These are phyloP conservation scores for Taeniopygia guttata DNA, from an alignment of 2,797 vertebrate species.

Conservation along the genomic window DNA sequence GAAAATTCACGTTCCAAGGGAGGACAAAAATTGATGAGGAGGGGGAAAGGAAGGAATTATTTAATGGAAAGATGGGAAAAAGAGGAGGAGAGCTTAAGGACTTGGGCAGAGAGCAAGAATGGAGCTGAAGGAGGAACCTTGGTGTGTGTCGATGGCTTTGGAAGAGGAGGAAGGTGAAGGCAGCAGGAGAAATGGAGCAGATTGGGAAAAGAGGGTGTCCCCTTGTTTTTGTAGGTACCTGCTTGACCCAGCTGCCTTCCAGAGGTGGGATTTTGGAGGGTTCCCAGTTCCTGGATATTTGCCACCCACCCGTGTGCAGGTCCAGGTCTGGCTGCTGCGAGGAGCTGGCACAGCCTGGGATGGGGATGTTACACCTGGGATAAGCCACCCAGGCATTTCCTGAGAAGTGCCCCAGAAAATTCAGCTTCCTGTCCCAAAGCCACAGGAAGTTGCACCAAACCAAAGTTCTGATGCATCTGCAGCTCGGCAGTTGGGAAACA, in stretches of 20 bases:
- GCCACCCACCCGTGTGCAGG: background rate
- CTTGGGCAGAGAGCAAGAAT: background rate
- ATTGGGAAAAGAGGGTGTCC: rapidly evolving
- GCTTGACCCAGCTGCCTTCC: background rate
- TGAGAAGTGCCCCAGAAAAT: background rate
- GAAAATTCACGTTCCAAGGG: background rate
- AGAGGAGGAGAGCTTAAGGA: background rate
- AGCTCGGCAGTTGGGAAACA: rapidly evolving
- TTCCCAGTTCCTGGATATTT: background rate
- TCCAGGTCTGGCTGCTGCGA: background rate
- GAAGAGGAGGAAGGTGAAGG: background rate
- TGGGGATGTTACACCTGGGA: background rate
- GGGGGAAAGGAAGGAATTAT: background rate
- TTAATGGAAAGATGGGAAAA: background rate
- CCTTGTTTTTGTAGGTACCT: background rate
- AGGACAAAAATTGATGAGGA: background rate
- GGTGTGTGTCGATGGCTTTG: background rate
- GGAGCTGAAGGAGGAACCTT: background rate
- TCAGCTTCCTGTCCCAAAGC: background rate
- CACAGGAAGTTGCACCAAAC: background rate
- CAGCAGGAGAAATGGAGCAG: background rate
- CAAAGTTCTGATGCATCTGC: rapidly evolving
- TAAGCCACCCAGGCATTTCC: background rate
- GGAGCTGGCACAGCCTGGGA: background rate
- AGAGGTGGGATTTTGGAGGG: background rate